Percentiles rank a stretch among this genome's conserved stretches.
phyloP scores from a whole-genome alignment of 2,888 invertebrate species.

The Myathropa florea region DNA sequence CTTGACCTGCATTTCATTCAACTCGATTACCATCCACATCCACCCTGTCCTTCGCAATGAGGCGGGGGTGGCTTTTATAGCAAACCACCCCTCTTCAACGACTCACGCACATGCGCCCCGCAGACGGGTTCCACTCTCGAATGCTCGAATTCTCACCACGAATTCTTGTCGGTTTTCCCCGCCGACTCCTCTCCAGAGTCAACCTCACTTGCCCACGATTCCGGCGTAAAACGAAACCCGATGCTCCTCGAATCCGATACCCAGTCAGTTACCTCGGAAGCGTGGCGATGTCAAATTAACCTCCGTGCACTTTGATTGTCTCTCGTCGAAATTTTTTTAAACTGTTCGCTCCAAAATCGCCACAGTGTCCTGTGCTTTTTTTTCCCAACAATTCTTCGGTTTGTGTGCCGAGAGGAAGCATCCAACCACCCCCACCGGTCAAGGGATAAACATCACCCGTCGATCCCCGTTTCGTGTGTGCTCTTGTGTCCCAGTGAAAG shows the following conservation, averaged over 20 bases:
- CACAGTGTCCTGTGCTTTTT: not conserved
- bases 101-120: constrained; percentile 30
- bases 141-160: constrained; percentile 30
- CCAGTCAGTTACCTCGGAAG: constrained; percentile 80
- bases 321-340: constrained; percentile 30
- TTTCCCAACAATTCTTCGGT: no score
- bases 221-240: constrained; percentile 61
- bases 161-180: not conserved
- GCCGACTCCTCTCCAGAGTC: not conserved
- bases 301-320: constrained; percentile 52
- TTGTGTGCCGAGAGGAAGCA: no score
- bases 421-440: constrained; percentile 12
- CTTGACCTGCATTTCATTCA: constrained; percentile 68
- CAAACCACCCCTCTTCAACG: not conserved
- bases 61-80: constrained; percentile 33
- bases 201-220: constrained; percentile 46
- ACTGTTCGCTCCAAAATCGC: constrained; percentile 23
- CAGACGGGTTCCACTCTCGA: constrained; percentile 14
- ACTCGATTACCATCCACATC: constrained; percentile 54
- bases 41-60: constrained; percentile 29
- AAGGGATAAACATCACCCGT: constrained; percentile 9
- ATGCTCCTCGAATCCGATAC: constrained; percentile 73
- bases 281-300: constrained; percentile 78
- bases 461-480: constrained; percentile 11
- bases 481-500: constrained; percentile 21